Evolutionary conservation across 2,888 invertebrate species (phyloP).

Genomic region (Erebia palarica): DNA sequence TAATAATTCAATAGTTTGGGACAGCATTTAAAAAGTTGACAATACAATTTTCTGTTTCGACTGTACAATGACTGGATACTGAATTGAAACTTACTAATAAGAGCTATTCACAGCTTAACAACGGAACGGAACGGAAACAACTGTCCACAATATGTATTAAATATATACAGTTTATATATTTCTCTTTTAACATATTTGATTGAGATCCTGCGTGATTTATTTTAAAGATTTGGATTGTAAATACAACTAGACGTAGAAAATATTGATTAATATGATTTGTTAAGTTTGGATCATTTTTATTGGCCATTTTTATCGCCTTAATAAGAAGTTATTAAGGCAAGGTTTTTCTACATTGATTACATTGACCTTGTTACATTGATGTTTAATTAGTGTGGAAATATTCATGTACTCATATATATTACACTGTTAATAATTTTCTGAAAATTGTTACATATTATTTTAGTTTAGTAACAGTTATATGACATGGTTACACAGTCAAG

Average conservation of each 20-base stretch:
- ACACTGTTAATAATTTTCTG: background rate
- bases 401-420: too few relatives aligned
- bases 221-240: conserved; percentile 62
- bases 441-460: background rate
- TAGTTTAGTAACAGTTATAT: background rate
- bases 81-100: conserved; percentile 51
- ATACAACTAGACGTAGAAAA: conserved; percentile 47
- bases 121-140: conserved; percentile 60
- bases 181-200: conserved; percentile 27
- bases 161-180: conserved; percentile 49
- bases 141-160: conserved; percentile 61
- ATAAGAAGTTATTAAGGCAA: background rate
- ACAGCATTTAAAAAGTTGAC: conserved; percentile 15
- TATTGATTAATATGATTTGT: conserved; percentile 41
- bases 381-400: background rate
- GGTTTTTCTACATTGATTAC: background rate
- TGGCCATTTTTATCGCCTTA: background rate
- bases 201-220: conserved; percentile 11
- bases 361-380: background rate
- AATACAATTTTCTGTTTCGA: conserved; percentile 6
- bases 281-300: background rate
- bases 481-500: background rate
- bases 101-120: conserved; percentile 76
- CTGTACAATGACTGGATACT: conserved; percentile 35
- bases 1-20: too few relatives aligned